These are phyloP conservation scores for Orientallactaga sibirica DNA, from an alignment of 2,797 vertebrate genomes.

Conservation along the genomic window DNA sequence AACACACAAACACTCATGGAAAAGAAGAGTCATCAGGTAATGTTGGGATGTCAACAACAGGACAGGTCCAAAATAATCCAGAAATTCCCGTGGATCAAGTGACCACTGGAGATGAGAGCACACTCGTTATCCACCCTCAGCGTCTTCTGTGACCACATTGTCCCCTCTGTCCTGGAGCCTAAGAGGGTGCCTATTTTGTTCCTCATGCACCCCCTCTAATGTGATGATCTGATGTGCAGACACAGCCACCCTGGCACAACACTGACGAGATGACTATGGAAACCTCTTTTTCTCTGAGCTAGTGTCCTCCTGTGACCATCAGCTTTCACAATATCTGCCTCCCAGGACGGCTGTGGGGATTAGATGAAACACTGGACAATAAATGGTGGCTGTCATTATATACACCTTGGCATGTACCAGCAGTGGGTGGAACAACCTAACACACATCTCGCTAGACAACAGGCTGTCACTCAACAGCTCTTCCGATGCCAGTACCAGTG, in stretches of 20 bases:
- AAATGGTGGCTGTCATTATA: too few species aligned
- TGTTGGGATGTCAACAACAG: background rate
- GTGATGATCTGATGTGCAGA: background rate
- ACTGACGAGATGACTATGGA: background rate
- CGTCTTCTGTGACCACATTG: background rate
- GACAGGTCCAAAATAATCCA: background rate
- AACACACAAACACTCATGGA: too few species aligned
- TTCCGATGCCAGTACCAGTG: rapidly evolving
- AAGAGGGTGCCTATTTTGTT: background rate
- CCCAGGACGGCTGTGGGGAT: background rate
- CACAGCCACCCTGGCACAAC: background rate
- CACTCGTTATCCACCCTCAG: background rate
- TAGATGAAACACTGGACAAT: background rate
- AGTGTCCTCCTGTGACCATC: background rate
- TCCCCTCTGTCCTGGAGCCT: background rate
- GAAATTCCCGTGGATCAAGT: background rate
- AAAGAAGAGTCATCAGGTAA: background rate
- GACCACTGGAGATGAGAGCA: background rate
- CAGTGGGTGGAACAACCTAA: background rate
- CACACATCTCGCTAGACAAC: background rate
- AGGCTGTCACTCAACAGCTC: background rate
- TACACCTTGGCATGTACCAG: rapidly evolving
- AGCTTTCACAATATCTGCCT: background rate
- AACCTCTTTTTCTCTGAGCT: background rate
- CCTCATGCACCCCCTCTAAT: background rate